Base-by-base conservation (phyloP, 1,140 invertebrate species). In the Caenorhabditis tropicalis region DNA sequence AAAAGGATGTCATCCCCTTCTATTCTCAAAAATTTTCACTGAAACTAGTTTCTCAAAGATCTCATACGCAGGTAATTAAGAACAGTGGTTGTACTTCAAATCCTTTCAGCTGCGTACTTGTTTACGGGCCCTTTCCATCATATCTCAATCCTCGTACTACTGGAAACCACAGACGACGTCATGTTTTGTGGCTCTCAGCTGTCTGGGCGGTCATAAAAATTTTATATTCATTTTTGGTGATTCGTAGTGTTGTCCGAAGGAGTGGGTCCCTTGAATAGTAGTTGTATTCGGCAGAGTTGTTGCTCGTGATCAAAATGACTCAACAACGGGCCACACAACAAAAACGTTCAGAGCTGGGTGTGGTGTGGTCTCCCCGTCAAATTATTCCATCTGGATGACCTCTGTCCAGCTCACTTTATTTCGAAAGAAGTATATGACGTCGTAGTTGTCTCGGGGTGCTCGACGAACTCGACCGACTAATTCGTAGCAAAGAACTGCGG, bases 241-340 rank as follows among this genome's bases (percentile, higher is more conserved):
- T 56, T 56, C 53, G 53, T 56, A 56, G 53, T 56, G 19, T 51
- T 12, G 15, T n/a, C 19, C 19, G 2, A 4, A n/a, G 15, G 53
- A 21, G 53, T 27, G 53, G n/a, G n/a, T n/a, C 39, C 39, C 39
- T 12, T 6, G 39, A 43, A 43, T 43, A 43, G 49, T 51, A 51
- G 16, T 9, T 46, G 19, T 51, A 51, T 51, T n/a, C 49, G 15
- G 15, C 15, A 51, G 49, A 51, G 49, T 51, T 46, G 10, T 46
- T 56, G 53, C 53, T 56, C 53, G 53, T 56, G 53, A 56, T 56
- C 53, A 56, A 56, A 56, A 56, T 56, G 53, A 56, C 53, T 56
- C 53, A 56, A n/a, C 43, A 46, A 51, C 48, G n/a, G 53, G 53
- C 24, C 53, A 56, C 53, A 24, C 21, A 24, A 56, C 21, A 56